Conservation (phyloP, 2,113 vertebrate genomes). For the Diadophis punctatus region DNA sequence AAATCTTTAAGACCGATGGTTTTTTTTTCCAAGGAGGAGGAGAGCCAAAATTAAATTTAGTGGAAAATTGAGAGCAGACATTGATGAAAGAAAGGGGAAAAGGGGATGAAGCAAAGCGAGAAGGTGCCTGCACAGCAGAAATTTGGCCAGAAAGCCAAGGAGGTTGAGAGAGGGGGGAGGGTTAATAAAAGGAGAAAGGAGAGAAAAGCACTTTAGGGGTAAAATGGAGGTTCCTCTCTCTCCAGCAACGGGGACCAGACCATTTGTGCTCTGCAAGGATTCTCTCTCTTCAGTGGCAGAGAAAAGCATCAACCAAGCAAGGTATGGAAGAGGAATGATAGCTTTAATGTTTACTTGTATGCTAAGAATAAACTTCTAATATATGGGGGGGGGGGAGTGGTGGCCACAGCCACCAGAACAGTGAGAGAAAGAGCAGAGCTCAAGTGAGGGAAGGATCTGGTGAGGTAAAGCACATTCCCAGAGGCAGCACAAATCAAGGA, state of each 20-base stretch:
- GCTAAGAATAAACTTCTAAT: slow-evolving; percentile 21
- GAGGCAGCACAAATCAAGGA: neutral
- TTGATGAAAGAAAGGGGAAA: neutral
- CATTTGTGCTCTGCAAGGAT: neutral
- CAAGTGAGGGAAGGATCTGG: neutral
- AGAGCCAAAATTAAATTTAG: neutral
- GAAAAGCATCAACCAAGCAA: neutral
- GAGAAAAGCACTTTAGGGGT: neutral
- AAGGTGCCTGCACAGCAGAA: neutral
- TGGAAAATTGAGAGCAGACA: neutral
- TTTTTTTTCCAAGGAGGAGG: neutral
- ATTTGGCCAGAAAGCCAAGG: neutral
- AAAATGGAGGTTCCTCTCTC: neutral
- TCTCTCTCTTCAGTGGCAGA: neutral
- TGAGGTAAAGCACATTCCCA: neutral
- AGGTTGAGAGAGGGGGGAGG: accelerated
- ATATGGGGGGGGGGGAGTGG: neutral
- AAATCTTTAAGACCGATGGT: neutral
- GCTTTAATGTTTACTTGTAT: neutral
- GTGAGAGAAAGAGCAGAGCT: neutral
- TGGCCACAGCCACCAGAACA: neutral
- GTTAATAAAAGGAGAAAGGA: neutral
- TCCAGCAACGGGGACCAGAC: neutral
- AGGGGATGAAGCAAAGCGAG: neutral
- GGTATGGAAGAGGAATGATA: slow-evolving; percentile 49